These are phyloP conservation scores for Notodonta dromedarius DNA, from an alignment of 2,888 invertebrate species.

Conservation along the genomic window DNA sequence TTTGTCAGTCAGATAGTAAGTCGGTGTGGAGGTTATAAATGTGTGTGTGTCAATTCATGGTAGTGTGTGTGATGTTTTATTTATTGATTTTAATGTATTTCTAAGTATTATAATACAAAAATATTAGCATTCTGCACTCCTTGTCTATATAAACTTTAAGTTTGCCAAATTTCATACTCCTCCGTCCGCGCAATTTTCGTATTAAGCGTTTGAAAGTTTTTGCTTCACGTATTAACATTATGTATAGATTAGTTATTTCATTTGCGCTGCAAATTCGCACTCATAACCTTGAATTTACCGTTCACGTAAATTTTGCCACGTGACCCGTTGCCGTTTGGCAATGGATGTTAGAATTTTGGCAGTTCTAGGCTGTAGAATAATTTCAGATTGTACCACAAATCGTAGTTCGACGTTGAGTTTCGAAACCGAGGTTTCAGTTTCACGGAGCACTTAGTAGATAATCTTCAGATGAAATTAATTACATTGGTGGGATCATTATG, in stretches of 20 bases:
- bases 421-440: conserved; percentile 12
- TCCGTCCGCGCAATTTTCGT: too few species aligned
- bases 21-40: too few species aligned
- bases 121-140: too few species aligned
- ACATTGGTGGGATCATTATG: not conserved
- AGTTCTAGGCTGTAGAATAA: conserved; percentile 30
- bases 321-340: conserved; percentile 36
- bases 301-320: conserved; percentile 26
- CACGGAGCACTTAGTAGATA: not conserved
- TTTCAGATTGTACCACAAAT: conserved; percentile 13
- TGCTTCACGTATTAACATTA: too few species aligned
- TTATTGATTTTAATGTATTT: too few species aligned
- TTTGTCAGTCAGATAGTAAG: too few species aligned
- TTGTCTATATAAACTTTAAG: too few species aligned
- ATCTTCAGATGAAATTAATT: not conserved
- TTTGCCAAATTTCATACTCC: too few species aligned
- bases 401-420: conserved; percentile 16
- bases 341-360: conserved; percentile 16
- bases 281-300: conserved; percentile 31
- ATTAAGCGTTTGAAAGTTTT: too few species aligned
- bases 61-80: too few species aligned
- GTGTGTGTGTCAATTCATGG: too few species aligned
- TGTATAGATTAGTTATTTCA: not conserved
- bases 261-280: conserved; percentile 17
- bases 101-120: too few species aligned